These are phyloP conservation scores for Colostygia pectinataria DNA, from an alignment of 2,888 invertebrate genomes.

Conservation along the genomic window DNA sequence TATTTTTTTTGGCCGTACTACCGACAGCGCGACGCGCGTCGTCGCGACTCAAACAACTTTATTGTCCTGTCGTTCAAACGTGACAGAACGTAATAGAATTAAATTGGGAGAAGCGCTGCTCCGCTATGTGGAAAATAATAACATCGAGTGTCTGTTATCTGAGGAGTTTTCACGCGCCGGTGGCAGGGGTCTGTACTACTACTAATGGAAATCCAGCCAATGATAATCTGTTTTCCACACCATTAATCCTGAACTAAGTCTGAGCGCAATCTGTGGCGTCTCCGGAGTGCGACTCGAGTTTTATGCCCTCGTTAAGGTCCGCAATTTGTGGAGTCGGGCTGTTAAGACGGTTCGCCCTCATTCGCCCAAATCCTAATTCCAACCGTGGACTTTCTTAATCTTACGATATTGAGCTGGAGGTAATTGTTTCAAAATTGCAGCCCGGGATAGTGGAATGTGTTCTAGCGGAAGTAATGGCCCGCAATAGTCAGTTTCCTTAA, in stretches of 20 bases:
- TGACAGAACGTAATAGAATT: constrained; percentile 82
- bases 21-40: constrained; percentile 38
- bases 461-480: constrained; percentile 34
- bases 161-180: constrained; percentile 78
- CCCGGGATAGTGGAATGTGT: constrained; percentile 49
- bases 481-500: constrained; percentile 33
- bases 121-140: constrained; percentile 82
- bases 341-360: constrained; percentile 74
- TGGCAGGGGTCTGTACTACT: constrained; percentile 71
- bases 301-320: constrained; percentile 82
- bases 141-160: constrained; percentile 74
- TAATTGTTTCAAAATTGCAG: constrained; percentile 81
- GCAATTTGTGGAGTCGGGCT: constrained; percentile 82
- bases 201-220: constrained; percentile 81
- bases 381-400: constrained; percentile 81
- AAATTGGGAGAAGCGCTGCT: constrained; percentile 78
- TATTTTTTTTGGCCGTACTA: constrained; percentile 5
- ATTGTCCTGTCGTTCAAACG: constrained; percentile 78
- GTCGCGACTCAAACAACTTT: constrained; percentile 69
- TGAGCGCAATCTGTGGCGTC: constrained; percentile 81
- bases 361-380: constrained; percentile 77
- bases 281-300: constrained; percentile 77
- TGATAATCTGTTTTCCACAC: constrained; percentile 84
- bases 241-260: constrained; percentile 84
- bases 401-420: constrained; percentile 79